Conservation (phyloP, 37 sponge, comb jelly and placozoan species). For the Spongia lamella region DNA sequence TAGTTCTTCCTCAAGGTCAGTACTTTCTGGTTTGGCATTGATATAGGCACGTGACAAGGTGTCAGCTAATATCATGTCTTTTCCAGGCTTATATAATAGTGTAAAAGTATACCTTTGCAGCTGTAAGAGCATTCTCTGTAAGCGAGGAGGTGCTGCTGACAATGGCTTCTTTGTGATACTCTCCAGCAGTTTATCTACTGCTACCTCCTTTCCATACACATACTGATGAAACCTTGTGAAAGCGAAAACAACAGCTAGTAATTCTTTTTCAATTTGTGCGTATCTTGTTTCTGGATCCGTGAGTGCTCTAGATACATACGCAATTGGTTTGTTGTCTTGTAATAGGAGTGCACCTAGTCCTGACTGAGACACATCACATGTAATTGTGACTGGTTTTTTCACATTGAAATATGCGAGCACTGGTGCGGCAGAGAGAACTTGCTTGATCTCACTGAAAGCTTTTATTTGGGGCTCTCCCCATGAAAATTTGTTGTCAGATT, state of each 20-base stretch:
- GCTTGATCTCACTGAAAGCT: slow-evolving; percentile 26
- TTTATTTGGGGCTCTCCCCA: no score
- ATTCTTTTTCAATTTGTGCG: slow-evolving; percentile 47
- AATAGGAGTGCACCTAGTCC: slow-evolving; percentile 31
- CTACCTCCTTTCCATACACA: slow-evolving; percentile 23
- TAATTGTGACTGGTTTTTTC: slow-evolving; percentile 4
- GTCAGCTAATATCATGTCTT: slow-evolving; percentile 14
- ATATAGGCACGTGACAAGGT: slow-evolving; percentile 12
- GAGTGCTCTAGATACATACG: slow-evolving; percentile 13
- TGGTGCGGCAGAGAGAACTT: slow-evolving; percentile 11
- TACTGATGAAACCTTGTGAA: slow-evolving; percentile 8
- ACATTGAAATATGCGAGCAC: slow-evolving; percentile 24
- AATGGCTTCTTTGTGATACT: slow-evolving; percentile 7
- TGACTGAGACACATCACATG: slow-evolving; percentile 6
- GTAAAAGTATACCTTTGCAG: slow-evolving; percentile 11
- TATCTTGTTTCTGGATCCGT: slow-evolving; percentile 17
- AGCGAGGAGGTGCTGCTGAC: slow-evolving; percentile 3
- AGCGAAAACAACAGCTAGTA: slow-evolving; percentile 41
- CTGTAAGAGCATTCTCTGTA: slow-evolving; percentile 8
- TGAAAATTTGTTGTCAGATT: no score
- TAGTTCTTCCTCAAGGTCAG: background rate
- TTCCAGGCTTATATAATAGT: slow-evolving; percentile 4
- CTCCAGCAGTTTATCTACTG: slow-evolving; percentile 28
- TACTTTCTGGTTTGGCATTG: no score
- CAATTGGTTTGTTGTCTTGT: slow-evolving; percentile 25